These are phyloP conservation scores for Oscheius sp. DNA, from an alignment of 2,888 invertebrate species.

Conservation along the genomic window DNA sequence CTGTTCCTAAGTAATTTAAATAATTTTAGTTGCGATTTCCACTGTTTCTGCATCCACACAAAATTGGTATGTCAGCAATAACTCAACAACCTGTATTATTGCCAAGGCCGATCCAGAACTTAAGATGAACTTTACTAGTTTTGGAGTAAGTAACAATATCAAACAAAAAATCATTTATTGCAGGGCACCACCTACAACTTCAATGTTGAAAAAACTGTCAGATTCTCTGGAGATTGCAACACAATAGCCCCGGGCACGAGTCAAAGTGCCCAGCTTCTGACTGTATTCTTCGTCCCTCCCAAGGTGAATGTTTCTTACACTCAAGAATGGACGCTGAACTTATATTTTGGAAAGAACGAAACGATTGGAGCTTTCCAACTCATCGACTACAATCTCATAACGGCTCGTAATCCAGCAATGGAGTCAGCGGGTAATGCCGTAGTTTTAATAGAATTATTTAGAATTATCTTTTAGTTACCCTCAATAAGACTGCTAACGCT, in stretches of 20 bases:
- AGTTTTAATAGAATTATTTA: too few species aligned
- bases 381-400: conserved; percentile 45
- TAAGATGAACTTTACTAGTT: conserved; percentile 34
- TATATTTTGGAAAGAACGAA: conserved; percentile 36
- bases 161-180: too few species aligned
- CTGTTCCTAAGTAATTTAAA: too few species aligned
- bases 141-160: too few species aligned
- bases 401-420: conserved; percentile 35
- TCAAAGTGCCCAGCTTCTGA: conserved; percentile 44
- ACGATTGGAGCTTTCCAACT: conserved; percentile 42
- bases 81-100: conserved; percentile 47
- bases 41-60: not conserved
- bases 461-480: not conserved
- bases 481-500: conserved; percentile 18
- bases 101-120: conserved; percentile 44
- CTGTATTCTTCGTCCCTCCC: conserved; percentile 51
- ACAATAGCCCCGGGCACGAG: conserved; percentile 33
- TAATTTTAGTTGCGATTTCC: not conserved
- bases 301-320: conserved; percentile 33
- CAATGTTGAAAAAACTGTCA: conserved; percentile 33
- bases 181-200: conserved; percentile 35
- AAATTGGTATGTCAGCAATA: not conserved
- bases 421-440: too few species aligned
- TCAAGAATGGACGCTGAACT: conserved; percentile 43
- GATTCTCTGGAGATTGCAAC: conserved; percentile 42